A percentile compares a stretch with the other conserved stretches of the same genome.
phyloP scores from a whole-genome alignment of 2,888 invertebrate species.

The Pandemis corylana region DNA sequence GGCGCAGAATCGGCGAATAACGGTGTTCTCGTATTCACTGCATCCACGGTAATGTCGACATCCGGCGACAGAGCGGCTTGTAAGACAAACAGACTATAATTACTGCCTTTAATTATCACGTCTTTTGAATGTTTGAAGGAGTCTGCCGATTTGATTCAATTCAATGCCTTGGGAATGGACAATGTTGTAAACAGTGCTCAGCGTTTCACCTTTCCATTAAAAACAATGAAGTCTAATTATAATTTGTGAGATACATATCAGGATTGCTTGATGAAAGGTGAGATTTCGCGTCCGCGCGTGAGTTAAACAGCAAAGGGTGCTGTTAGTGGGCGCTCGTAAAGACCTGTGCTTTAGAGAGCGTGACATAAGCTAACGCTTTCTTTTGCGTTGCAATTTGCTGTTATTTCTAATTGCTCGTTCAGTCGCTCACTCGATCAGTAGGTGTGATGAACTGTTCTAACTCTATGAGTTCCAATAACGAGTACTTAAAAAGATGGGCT shows the following conservation, averaged over 20 bases:
- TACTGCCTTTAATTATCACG: conserved; percentile 3
- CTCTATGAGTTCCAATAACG: background rate
- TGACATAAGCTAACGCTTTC: conserved; percentile 41
- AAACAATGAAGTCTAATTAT: conserved; percentile 5
- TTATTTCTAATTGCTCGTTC: conserved; percentile 36
- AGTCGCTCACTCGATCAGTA: conserved; percentile 21
- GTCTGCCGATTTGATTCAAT: background rate
- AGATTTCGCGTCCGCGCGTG: conserved; percentile 6
- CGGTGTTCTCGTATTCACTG: conserved; percentile 58
- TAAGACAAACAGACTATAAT: conserved; percentile 38
- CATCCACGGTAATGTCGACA: conserved; percentile 60
- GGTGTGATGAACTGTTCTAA: conserved; percentile 26
- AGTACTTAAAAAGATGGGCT: background rate
- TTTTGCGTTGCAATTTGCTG: conserved; percentile 38
- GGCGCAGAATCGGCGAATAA: conserved; percentile 64
- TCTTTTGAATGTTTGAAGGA: background rate
- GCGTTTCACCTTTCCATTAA: conserved; percentile 2
- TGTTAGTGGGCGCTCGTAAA: conserved; percentile 12
- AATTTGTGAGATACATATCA: background rate
- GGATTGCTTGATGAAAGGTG: conserved; percentile 12
- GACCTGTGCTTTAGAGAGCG: conserved; percentile 43
- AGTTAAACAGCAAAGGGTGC: conserved; percentile 17
- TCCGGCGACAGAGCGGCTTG: conserved; percentile 53
- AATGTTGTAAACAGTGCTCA: background rate
- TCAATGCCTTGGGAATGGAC: background rate